These are phyloP conservation scores for Geotrupes spiniger DNA, from an alignment of 2,888 invertebrate genomes.

Conservation along the genomic window DNA sequence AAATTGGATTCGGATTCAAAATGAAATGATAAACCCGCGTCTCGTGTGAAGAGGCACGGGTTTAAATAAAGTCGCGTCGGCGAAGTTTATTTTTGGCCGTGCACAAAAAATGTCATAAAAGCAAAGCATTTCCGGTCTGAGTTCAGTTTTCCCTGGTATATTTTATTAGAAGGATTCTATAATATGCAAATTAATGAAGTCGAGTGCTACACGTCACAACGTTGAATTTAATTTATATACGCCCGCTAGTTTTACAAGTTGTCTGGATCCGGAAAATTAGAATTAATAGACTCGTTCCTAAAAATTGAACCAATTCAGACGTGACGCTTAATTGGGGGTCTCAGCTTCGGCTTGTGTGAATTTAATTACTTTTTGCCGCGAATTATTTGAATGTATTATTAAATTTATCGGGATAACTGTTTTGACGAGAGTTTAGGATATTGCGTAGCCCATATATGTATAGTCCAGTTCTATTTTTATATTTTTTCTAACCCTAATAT, in stretches of 20 bases:
- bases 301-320: no score
- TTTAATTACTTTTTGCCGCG: no score
- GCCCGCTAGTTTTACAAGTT: constrained; percentile 7
- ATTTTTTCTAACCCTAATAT: no score
- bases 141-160: constrained; percentile 1
- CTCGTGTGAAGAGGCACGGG: not conserved
- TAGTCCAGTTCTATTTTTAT: no score
- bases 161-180: constrained; percentile 7
- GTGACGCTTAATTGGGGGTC: no score
- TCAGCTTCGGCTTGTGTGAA: no score
- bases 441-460: no score
- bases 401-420: no score
- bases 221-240: constrained; percentile 6
- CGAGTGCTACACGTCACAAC: constrained; percentile 4
- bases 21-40: constrained; percentile 3
- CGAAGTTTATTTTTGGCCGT: constrained; percentile 2
- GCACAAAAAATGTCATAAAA: constrained; percentile 6
- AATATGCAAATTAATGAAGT: constrained; percentile 7
- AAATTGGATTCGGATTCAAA: constrained; percentile 1
- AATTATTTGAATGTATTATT: no score
- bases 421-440: no score
- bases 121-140: constrained; percentile 6
- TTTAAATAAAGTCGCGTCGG: not conserved
- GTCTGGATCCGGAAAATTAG: constrained; percentile 5
- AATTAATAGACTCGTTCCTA: not conserved